Evolutionary conservation across 2,113 vertebrate species (phyloP).

Genomic region (Silurus meridionalis): DNA sequence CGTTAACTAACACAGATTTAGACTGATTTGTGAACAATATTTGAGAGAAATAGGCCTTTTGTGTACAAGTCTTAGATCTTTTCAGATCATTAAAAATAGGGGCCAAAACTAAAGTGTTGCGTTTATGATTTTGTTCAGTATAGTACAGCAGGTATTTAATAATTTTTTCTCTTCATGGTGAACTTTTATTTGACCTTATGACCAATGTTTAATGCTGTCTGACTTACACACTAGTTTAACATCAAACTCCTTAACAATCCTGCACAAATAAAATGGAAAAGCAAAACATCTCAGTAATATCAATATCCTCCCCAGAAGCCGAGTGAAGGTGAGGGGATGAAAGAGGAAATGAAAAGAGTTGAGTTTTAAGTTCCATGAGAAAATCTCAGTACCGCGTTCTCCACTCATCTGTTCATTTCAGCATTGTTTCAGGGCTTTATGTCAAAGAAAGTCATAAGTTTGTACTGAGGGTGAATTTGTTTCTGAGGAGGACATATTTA

Average conservation of each 20-base stretch:
- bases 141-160: not conserved
- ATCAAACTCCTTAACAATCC: constrained; percentile 10
- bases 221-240: not conserved
- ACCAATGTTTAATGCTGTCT: not conserved
- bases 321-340: constrained; percentile 3
- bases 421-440: constrained; percentile 27
- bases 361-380: constrained; percentile 63
- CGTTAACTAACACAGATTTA: no score
- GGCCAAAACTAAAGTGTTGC: no score
- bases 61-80: no score
- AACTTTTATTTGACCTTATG: not conserved
- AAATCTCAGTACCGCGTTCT: constrained; percentile 49
- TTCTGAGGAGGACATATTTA: constrained; percentile 20
- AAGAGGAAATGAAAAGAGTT: constrained; percentile 51
- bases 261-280: not conserved
- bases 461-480: constrained; percentile 19
- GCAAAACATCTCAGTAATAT: constrained; percentile 73
- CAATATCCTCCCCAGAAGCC: constrained; percentile 83
- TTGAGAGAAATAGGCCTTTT: no score
- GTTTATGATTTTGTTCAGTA: not conserved
- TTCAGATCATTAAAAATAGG: no score
- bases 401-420: constrained; percentile 44
- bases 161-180: not conserved
- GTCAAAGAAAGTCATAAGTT: constrained; percentile 25
- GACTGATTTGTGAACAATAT: no score